Percentiles rank a stretch among this genome's conserved stretches.
Conservation (phyloP, 2,888 invertebrate genomes). For the Eilema griseolum region DNA sequence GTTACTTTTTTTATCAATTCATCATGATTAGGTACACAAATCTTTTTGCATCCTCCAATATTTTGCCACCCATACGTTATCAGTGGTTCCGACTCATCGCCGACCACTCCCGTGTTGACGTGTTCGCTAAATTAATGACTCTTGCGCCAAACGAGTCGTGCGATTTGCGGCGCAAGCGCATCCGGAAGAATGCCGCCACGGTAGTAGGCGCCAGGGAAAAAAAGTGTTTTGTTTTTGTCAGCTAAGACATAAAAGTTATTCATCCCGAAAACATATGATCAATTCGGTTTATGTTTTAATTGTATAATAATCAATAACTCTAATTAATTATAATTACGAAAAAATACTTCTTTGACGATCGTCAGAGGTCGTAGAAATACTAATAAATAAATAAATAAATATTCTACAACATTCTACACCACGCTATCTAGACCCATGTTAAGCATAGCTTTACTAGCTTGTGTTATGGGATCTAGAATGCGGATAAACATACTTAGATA, state of each 20-base stretch:
- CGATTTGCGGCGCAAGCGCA: slow-evolving; percentile 64
- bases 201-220: slow-evolving; percentile 35
- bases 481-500: too few species aligned
- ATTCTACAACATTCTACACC: too few species aligned
- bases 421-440: too few species aligned
- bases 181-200: slow-evolving; percentile 64
- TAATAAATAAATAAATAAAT: too few species aligned
- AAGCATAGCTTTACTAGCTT: too few species aligned
- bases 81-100: slow-evolving; percentile 66
- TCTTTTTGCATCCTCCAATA: slow-evolving; percentile 17
- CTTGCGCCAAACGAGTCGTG: slow-evolving; percentile 67
- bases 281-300: background rate
- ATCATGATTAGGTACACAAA: background rate
- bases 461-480: too few species aligned
- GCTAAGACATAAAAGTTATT: background rate
- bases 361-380: too few species aligned
- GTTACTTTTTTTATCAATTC: background rate
- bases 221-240: slow-evolving; percentile 12
- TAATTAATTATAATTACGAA: too few species aligned
- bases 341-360: too few species aligned
- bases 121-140: slow-evolving; percentile 72
- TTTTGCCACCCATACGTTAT: slow-evolving; percentile 57
- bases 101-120: slow-evolving; percentile 73
- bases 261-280: background rate
- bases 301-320: too few species aligned